Evolutionary conservation across 1,140 invertebrate species (phyloP), one percentile per base, ranked within the genome.

Genomic region (Drosophila funebris): DNA sequence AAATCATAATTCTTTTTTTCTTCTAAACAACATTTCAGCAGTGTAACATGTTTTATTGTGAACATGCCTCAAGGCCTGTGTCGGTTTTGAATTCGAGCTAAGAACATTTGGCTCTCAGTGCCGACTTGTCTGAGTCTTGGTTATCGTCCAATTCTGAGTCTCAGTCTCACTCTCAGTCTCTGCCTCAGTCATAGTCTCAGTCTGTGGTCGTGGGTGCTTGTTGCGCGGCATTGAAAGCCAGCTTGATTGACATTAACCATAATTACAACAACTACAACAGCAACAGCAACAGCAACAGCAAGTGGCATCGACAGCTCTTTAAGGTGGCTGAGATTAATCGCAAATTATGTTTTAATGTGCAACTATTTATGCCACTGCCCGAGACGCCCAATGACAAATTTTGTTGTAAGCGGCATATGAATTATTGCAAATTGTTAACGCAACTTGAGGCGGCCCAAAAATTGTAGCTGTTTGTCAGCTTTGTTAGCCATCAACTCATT

Each of bases 351-450:
- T 48, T 79, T 76, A 84, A 84, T 84, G 33, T 76, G 56, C 52
- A 70, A 70, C 67, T 54, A 63, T 54, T 63, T 63, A 54, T 70
- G 69, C 39, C 41, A 37, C 37, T 56, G 29, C 56, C 27, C 53
- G 43, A 18, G 36, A 27, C 20, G 37, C 16, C 46, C 20, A 58
- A 67, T 63, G 58, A 54, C 67, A 39, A 63, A 63, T 63, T n/a
- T n/a, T 54, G 31, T 56, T 46, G 50, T 37, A 70, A 64, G 62
- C 41, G 54, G 53, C 20, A 57, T 43, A 54, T 61, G 67, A 85
- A 84, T 80, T 76, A 84, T 63, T 64, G 67, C 37, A 37, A 76
- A 68, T 80, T 63, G 69, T 39, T 46, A 78, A 53, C 43, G 64
- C 39, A 68, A 68, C 66, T 73, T 52, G 7, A 33, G 18, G 11